These are phyloP conservation scores for Sitta europaea DNA, from an alignment of 2,113 vertebrate species.

Conservation along the genomic window DNA sequence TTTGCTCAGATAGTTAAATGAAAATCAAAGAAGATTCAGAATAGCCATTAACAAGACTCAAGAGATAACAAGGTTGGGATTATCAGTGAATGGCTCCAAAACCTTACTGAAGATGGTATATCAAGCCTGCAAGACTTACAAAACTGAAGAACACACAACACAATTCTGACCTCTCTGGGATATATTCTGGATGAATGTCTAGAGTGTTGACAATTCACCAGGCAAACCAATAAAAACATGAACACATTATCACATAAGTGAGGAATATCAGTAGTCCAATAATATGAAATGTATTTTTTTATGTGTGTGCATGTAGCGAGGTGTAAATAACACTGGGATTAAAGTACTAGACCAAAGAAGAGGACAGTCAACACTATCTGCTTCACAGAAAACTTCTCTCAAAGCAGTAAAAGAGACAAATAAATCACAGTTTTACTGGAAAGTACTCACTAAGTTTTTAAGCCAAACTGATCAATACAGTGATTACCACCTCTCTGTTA, in stretches of 20 bases:
- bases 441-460: not conserved
- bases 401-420: not conserved
- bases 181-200: not conserved
- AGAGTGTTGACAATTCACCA: not conserved
- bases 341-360: not conserved
- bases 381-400: not conserved
- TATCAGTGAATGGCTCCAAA: not conserved
- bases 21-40: not conserved
- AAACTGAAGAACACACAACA: not conserved
- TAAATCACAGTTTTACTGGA: not conserved
- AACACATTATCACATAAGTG: not conserved
- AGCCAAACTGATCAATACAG: not conserved
- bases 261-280: not conserved
- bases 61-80: not conserved
- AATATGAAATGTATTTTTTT: not conserved
- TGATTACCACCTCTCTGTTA: not conserved
- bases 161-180: not conserved
- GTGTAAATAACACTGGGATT: not conserved
- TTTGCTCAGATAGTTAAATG: not conserved
- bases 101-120: not conserved
- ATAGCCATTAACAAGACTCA: not conserved
- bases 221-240: not conserved
- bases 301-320: not conserved
- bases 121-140: not conserved
- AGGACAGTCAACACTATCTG: not conserved